Evolutionary conservation across 1,140 invertebrate genomes (phyloP).

Genomic region (Lepidurus apus): DNA sequence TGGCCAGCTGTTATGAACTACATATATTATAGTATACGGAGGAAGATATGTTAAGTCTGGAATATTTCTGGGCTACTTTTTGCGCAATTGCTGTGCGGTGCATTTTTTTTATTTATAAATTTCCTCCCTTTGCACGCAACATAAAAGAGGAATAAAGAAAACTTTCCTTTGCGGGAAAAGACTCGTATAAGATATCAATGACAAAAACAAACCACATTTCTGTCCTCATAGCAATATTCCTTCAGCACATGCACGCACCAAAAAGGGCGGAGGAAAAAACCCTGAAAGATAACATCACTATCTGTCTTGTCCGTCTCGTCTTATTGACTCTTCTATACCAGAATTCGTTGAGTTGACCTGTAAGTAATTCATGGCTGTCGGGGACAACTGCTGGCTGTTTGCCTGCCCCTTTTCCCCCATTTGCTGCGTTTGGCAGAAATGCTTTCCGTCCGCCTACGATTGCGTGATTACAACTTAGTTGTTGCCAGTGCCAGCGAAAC

Average conservation of each 20-base stretch:
- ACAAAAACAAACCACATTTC: not conserved
- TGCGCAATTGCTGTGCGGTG: too few species aligned
- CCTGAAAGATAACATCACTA: not conserved
- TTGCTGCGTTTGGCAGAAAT: conserved; percentile 14
- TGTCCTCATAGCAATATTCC: not conserved
- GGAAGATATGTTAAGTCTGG: too few species aligned
- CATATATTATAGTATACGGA: too few species aligned
- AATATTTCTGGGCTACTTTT: too few species aligned
- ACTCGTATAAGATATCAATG: not conserved
- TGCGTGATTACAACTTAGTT: not conserved
- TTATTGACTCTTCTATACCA: not conserved
- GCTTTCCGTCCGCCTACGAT: not conserved
- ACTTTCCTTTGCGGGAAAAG: too few species aligned
- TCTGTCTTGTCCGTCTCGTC: not conserved
- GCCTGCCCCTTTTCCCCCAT: not conserved
- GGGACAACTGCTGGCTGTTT: not conserved
- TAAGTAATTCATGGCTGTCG: not conserved
- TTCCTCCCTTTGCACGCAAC: too few species aligned
- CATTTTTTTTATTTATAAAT: too few species aligned
- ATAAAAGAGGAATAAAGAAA: too few species aligned
- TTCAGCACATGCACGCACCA: not conserved
- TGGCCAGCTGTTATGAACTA: too few species aligned
- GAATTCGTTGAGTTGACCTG: not conserved
- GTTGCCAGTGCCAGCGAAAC: not conserved
- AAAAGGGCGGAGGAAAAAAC: not conserved